Percentiles rank a stretch among this genome's conserved stretches.
phyloP scores from a whole-genome alignment of 2,888 invertebrate species.

The Syrphus vitripennis region DNA sequence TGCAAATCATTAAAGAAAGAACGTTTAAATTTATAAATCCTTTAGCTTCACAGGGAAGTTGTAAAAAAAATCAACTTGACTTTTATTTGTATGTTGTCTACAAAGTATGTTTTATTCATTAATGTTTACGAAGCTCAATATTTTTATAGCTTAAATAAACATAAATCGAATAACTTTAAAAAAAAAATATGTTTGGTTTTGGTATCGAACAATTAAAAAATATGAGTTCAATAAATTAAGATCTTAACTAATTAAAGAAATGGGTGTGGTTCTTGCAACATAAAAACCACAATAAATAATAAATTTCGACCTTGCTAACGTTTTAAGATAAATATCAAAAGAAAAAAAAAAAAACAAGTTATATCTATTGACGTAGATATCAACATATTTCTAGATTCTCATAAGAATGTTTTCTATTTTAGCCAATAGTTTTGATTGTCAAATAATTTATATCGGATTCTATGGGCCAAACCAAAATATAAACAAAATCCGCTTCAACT shows the following conservation, averaged over 20 bases:
- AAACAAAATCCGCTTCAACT: constrained; percentile 54
- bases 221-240: neutral
- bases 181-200: no score
- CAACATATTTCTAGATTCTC: neutral
- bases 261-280: neutral
- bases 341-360: neutral
- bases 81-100: no score
- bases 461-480: constrained; percentile 39
- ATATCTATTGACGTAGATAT: neutral
- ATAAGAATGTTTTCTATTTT: neutral
- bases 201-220: neutral
- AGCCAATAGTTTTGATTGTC: neutral
- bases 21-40: no score
- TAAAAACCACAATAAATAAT: neutral
- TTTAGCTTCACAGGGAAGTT: no score
- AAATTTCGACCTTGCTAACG: neutral
- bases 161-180: no score
- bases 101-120: no score
- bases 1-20: no score
- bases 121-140: no score
- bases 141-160: no score
- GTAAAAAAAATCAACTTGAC: no score
- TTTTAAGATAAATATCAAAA: neutral
- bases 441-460: constrained; percentile 20
- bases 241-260: neutral